Percentiles rank a stretch among this genome's conserved stretches.
These are phyloP conservation scores for Xanthia togata DNA, from an alignment of 2,888 invertebrate species.

Conservation along the genomic window DNA sequence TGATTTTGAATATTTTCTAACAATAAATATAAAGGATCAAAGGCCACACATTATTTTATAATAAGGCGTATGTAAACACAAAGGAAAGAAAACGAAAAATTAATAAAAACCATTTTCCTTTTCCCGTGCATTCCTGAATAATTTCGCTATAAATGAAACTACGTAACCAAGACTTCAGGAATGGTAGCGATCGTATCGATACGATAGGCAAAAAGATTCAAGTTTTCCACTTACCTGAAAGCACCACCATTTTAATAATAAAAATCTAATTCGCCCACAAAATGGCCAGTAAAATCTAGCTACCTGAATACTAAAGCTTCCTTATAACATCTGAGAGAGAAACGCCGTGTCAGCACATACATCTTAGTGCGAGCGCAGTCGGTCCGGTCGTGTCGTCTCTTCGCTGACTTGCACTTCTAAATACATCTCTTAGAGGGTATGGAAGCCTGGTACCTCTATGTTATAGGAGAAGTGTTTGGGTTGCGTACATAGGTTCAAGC, in stretches of 20 bases:
- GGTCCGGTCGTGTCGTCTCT: constrained; percentile 58
- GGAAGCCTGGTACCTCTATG: constrained; percentile 46
- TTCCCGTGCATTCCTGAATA: constrained; percentile 25
- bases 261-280: constrained; percentile 59
- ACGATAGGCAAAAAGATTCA: constrained; percentile 50
- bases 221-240: constrained; percentile 50
- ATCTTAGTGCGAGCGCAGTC: constrained; percentile 60
- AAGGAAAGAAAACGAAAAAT: not conserved
- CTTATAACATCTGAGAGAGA: constrained; percentile 46
- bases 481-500: constrained; percentile 32
- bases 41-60: constrained; percentile 6
- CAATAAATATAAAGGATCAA: constrained; percentile 17
- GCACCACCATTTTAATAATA: constrained; percentile 58
- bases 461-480: constrained; percentile 30
- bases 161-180: constrained; percentile 32
- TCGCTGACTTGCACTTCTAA: constrained; percentile 62
- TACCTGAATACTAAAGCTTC: constrained; percentile 54
- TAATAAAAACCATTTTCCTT: constrained; percentile 8
- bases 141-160: constrained; percentile 30
- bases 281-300: constrained; percentile 55
- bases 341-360: constrained; percentile 58
- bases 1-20: constrained; percentile 59
- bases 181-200: constrained; percentile 36
- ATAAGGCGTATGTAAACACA: not conserved
- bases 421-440: constrained; percentile 56